phyloP scores from a whole-genome alignment of 2,797 vertebrate genomes.

The Phoxinus dragarum region DNA sequence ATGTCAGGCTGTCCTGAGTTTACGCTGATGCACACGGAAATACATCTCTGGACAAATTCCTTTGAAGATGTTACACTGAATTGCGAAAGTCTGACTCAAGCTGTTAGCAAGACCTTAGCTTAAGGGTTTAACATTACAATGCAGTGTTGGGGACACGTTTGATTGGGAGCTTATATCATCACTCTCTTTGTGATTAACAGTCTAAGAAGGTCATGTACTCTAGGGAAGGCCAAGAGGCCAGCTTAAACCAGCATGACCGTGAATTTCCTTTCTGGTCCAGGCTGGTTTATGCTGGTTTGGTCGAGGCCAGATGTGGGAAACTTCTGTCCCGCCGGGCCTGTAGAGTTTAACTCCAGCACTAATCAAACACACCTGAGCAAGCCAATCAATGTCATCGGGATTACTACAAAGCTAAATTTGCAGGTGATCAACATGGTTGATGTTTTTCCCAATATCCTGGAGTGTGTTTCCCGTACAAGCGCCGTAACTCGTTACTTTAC shows the following conservation, averaged over 20 bases:
- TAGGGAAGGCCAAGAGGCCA: background rate
- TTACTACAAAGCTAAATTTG: too few species aligned
- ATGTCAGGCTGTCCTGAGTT: background rate
- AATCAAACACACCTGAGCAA: too few species aligned
- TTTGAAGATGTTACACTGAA: conserved; percentile 40
- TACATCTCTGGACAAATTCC: conserved; percentile 8
- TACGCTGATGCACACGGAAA: background rate
- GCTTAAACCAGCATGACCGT: background rate
- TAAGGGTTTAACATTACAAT: background rate
- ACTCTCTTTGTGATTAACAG: background rate
- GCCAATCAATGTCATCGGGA: too few species aligned
- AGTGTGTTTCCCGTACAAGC: too few species aligned
- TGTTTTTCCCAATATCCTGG: too few species aligned
- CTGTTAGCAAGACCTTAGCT: background rate
- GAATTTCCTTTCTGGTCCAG: background rate
- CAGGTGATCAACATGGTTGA: too few species aligned
- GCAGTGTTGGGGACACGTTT: background rate
- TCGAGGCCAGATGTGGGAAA: background rate
- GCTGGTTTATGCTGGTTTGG: background rate
- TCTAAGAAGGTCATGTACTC: background rate
- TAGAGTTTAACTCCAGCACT: too few species aligned
- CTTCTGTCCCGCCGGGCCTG: too few species aligned
- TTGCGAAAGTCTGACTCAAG: background rate
- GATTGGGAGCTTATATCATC: background rate
- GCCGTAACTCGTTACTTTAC: too few species aligned